Base-by-base conservation (phyloP, 2,797 vertebrate genomes). In the Liasis olivaceus region DNA sequence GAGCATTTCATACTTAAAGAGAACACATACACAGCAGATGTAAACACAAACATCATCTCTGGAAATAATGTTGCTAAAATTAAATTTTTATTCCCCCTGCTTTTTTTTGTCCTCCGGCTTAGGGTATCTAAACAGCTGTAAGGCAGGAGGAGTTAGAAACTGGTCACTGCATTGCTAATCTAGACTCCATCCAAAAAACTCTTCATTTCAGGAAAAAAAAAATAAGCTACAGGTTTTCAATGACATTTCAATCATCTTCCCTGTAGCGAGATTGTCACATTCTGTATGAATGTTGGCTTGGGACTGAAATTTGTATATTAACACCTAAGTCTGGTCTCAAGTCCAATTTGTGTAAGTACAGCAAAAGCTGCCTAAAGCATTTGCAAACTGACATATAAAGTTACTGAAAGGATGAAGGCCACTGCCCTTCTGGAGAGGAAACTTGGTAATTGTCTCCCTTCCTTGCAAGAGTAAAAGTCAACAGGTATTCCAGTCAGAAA, bases 371-470 rank as follows among this genome's bases (percentile, higher is more conserved):
- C 94, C 86, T 95, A 95, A 97, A 97, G 94, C 94, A 95, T 96
- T 95, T 95, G 97, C 86, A 97, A 97, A 97, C 88, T 2, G 20
- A 96, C 95, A 97, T 97, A 98, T 91, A 97, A 98, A 96, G 93
- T 96, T 97, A 98, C 96, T 96, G 97, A 97, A 97, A 96, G 72
- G 90, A 96, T 93, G 94, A 95, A 96, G 94, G 94, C 94, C 95
- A 93, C 64, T 92, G 90, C 94, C 95, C 91, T 77, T 66, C 94
- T 94, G 95, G 93, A 91, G 93, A 97, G 94, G 97, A 95, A 95
- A 92, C 95, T 89, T 92, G 93, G 96, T 92, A 95, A 96, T 22
- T 12, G 28, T 36, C 90, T 58, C 66, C 24, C 94, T 93, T 96
- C 95, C 97, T 7, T 95, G 15, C 42, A 62, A 96, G 95, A 94